These are phyloP conservation scores for Neodiprion lecontei DNA, from an alignment of 1,140 invertebrate genomes.

Conservation along the genomic window DNA sequence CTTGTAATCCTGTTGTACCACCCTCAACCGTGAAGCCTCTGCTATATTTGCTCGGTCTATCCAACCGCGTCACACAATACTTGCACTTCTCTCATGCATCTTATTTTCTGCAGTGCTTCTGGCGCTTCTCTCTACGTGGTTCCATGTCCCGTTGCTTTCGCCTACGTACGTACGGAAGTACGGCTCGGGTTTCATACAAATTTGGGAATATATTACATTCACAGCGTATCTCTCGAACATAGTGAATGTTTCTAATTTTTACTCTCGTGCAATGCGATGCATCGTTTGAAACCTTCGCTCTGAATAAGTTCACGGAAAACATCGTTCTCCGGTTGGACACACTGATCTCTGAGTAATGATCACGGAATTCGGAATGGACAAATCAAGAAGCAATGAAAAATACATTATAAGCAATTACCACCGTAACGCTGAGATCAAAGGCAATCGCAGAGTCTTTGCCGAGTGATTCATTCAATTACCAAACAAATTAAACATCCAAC, in stretches of 20 bases:
- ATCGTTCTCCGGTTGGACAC: background rate
- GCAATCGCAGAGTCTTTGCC: background rate
- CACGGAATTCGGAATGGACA: background rate
- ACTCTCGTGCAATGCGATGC: no score
- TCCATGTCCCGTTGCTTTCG: no score
- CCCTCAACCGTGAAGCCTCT: background rate
- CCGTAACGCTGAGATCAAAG: background rate
- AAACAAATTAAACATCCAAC: no score
- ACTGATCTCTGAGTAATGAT: background rate
- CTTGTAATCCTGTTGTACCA: background rate
- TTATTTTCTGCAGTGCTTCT: background rate
- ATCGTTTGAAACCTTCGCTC: no score
- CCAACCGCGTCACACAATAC: background rate
- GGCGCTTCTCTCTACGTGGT: no score
- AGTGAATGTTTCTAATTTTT: no score
- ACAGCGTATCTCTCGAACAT: no score
- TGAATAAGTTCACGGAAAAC: no score
- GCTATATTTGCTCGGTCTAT: background rate
- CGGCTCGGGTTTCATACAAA: no score
- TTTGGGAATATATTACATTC: no score
- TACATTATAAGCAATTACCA: background rate
- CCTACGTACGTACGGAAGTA: no score
- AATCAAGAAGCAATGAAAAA: background rate
- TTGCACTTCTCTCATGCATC: background rate
- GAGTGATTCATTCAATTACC: background rate